phyloP scores from a whole-genome alignment of 2,888 invertebrate species.

The Timema cristinae region DNA sequence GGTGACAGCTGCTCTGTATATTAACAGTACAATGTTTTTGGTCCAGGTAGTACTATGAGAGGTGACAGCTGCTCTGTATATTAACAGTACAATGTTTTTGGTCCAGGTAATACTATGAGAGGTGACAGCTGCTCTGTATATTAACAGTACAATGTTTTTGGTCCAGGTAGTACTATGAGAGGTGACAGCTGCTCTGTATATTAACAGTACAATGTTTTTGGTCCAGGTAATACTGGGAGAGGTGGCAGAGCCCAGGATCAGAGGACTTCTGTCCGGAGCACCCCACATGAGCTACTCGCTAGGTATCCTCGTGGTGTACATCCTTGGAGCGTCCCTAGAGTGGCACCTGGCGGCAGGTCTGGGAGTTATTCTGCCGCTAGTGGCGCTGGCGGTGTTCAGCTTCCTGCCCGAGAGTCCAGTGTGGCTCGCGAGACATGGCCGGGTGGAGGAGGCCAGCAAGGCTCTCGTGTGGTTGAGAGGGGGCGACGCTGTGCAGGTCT shows the following conservation, averaged over 20 bases:
- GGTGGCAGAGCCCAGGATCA: slow-evolving; percentile 66
- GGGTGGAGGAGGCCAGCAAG: slow-evolving; percentile 50
- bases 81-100: too few relatives aligned
- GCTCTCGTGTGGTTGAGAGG: slow-evolving; percentile 52
- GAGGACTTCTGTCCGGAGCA: slow-evolving; percentile 65
- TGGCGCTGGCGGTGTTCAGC: slow-evolving; percentile 58
- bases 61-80: too few relatives aligned
- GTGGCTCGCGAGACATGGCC: slow-evolving; percentile 64
- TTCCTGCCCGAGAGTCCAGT: slow-evolving; percentile 71
- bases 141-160: too few relatives aligned
- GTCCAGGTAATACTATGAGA: too few relatives aligned
- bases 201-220: slow-evolving; percentile 33
- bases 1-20: too few relatives aligned
- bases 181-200: not conserved
- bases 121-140: too few relatives aligned
- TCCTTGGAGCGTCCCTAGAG: slow-evolving; percentile 61
- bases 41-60: too few relatives aligned
- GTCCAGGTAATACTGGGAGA: slow-evolving; percentile 69
- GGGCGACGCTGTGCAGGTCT: slow-evolving; percentile 42
- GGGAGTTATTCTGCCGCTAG: slow-evolving; percentile 55
- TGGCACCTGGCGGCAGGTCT: slow-evolving; percentile 69
- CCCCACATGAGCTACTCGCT: slow-evolving; percentile 70
- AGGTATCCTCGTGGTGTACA: slow-evolving; percentile 70
- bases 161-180: too few relatives aligned
- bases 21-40: too few relatives aligned